These are phyloP conservation scores for Loriculus beryllinus DNA, from an alignment of 2,797 vertebrate species.

Conservation along the genomic window DNA sequence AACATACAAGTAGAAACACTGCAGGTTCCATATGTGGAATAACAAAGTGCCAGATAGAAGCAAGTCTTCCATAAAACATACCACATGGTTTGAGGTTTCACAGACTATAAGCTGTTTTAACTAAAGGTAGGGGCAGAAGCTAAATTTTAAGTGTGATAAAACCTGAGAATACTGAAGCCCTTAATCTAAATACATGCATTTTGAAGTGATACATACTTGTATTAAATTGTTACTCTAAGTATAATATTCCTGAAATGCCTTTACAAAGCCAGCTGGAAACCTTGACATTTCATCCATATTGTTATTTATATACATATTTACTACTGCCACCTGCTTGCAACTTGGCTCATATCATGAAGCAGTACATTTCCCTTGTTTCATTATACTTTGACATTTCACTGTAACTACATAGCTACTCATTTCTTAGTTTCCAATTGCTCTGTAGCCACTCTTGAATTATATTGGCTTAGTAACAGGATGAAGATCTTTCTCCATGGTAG, in stretches of 20 bases:
- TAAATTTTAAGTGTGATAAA: not conserved
- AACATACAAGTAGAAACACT: not conserved
- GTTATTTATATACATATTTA: constrained; percentile 79
- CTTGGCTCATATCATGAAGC: constrained; percentile 60
- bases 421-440: constrained; percentile 73
- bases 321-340: constrained; percentile 73
- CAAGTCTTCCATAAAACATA: not conserved
- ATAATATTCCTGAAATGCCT: constrained; percentile 66
- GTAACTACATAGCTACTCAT: constrained; percentile 64
- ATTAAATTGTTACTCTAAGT: constrained; percentile 53
- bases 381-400: constrained; percentile 76
- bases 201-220: not conserved
- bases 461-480: constrained; percentile 73
- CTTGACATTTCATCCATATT: constrained; percentile 72
- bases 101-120: not conserved
- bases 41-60: not conserved
- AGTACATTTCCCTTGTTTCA: constrained; percentile 64
- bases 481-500: constrained; percentile 67
- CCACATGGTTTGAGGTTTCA: not conserved
- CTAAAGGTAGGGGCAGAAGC: not conserved
- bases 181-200: constrained; percentile 14
- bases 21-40: not conserved
- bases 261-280: constrained; percentile 71
- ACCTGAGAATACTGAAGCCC: not conserved
- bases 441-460: constrained; percentile 69